These are phyloP conservation scores for Aricia agestis DNA, from an alignment of 1,140 invertebrate genomes.

Conservation along the genomic window DNA sequence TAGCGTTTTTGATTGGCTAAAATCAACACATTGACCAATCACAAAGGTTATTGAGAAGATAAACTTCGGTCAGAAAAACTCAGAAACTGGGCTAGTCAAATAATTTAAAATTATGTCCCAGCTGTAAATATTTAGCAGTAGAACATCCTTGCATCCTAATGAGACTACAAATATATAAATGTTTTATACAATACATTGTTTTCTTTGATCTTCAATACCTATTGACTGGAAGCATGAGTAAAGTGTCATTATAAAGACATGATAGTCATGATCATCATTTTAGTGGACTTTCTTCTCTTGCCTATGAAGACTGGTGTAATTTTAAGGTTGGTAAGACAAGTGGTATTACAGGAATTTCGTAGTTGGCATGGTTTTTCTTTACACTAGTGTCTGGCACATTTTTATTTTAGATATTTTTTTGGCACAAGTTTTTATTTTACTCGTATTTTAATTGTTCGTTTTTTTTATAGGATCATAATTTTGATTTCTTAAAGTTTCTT, in stretches of 20 bases:
- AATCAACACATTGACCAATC: too few species aligned
- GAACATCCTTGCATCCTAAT: neutral
- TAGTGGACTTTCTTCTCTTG: neutral
- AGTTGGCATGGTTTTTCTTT: neutral
- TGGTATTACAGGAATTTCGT: neutral
- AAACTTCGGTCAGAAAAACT: too few species aligned
- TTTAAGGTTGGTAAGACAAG: neutral
- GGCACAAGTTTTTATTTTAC: neutral
- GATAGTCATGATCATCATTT: neutral
- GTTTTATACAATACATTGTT: conserved; percentile 7
- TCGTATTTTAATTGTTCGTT: neutral
- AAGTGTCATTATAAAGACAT: neutral
- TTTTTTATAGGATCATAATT: too few species aligned
- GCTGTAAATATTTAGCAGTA: neutral
- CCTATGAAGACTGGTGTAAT: neutral
- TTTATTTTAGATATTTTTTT: neutral
- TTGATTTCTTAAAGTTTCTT: too few species aligned
- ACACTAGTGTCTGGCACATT: neutral
- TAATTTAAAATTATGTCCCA: neutral
- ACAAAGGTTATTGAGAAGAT: too few species aligned
- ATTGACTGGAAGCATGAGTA: neutral
- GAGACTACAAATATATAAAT: conserved; percentile 6
- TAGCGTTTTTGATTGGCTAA: too few species aligned
- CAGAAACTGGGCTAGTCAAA: too few species aligned
- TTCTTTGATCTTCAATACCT: neutral